These are phyloP conservation scores for Tetanocera ferruginea DNA, from an alignment of 2,888 invertebrate genomes.

Conservation along the genomic window DNA sequence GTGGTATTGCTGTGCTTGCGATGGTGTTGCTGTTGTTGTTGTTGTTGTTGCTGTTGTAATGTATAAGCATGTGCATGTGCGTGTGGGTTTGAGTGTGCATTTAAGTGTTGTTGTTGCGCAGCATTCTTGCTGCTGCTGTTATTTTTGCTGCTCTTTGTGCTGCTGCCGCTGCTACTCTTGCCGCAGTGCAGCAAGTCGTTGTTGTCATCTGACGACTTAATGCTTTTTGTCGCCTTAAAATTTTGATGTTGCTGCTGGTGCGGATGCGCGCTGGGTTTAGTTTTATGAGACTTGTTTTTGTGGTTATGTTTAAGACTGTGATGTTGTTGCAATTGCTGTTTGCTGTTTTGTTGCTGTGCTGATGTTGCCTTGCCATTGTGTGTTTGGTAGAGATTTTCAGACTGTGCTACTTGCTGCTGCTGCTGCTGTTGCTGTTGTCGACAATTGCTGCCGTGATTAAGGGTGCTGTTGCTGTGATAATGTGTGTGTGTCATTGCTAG, in stretches of 20 bases:
- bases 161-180: constrained; percentile 32
- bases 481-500: constrained; percentile 28
- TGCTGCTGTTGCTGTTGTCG: constrained; percentile 47
- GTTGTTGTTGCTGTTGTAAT: constrained; percentile 38
- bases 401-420: constrained; percentile 56
- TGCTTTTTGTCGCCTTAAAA: constrained; percentile 51
- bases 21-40: constrained; percentile 50
- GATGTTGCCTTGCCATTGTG: constrained; percentile 42
- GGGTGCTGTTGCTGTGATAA: constrained; percentile 55
- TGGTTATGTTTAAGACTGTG: constrained; percentile 62
- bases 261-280: constrained; percentile 48
- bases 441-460: constrained; percentile 49
- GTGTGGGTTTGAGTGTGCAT: constrained; percentile 32
- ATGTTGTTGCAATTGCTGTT: constrained; percentile 55
- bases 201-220: constrained; percentile 37
- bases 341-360: constrained; percentile 49
- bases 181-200: constrained; percentile 31
- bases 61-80: constrained; percentile 23
- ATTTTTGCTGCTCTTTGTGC: constrained; percentile 33
- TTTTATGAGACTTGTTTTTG: constrained; percentile 43
- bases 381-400: constrained; percentile 63
- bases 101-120: constrained; percentile 47
- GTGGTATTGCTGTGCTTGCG: constrained; percentile 51
- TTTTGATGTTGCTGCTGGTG: constrained; percentile 53
- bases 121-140: not conserved